phyloP scores from a whole-genome alignment of 2,888 invertebrate species.

The Lomographa bimaculata region DNA sequence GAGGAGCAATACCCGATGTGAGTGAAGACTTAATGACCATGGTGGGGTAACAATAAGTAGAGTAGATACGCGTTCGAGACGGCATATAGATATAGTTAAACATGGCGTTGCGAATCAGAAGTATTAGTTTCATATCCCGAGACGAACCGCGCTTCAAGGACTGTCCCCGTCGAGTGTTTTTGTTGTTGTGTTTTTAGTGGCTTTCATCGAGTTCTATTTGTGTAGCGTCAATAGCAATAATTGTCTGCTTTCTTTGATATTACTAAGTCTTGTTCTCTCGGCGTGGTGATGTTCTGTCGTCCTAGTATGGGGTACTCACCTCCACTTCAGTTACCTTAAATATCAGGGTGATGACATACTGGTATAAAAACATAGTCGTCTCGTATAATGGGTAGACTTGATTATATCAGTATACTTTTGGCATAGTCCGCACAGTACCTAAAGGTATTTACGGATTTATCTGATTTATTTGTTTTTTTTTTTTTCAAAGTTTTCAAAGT shows the following conservation, averaged over 20 bases:
- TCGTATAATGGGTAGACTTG: no score
- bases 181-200: constrained; percentile 1
- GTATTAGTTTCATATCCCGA: constrained; percentile 9
- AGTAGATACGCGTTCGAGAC: constrained; percentile 7
- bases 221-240: not conserved
- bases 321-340: constrained; percentile 18
- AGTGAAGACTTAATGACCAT: constrained; percentile 58
- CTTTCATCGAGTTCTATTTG: constrained; percentile 10
- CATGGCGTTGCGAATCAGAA: constrained; percentile 13
- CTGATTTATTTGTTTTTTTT: no score
- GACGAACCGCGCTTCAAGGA: constrained; percentile 5
- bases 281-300: not conserved
- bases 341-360: constrained; percentile 11
- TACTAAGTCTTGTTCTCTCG: constrained; percentile 1
- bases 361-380: constrained; percentile 5
- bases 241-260: not conserved
- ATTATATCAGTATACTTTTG: no score
- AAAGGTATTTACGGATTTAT: no score
- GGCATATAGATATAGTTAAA: constrained; percentile 12
- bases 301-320: constrained; percentile 5
- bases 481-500: no score
- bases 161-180: constrained; percentile 1
- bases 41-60: constrained; percentile 35
- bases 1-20: constrained; percentile 42
- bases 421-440: no score